phyloP scores from a whole-genome alignment of 2,888 invertebrate genomes.

The Hypolimnas misippus region DNA sequence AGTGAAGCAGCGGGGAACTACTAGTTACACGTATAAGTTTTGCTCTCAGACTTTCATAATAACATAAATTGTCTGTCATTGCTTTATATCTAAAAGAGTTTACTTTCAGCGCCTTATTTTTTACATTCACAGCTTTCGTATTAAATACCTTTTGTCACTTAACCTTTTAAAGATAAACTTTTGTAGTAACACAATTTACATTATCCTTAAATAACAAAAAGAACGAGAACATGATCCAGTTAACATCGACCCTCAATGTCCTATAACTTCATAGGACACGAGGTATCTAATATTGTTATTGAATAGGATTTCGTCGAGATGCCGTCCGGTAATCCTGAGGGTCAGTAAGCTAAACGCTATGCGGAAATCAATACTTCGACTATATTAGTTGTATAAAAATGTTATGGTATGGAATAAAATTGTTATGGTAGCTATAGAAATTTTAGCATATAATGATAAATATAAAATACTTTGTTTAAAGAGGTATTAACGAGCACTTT shows the following conservation, averaged over 20 bases:
- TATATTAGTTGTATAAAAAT: background rate
- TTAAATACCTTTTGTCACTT: too few species aligned
- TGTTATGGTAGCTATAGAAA: background rate
- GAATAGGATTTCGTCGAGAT: conserved; percentile 17
- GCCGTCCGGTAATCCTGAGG: conserved; percentile 26
- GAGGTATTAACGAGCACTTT: too few species aligned
- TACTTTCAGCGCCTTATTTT: too few species aligned
- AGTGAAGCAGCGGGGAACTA: too few species aligned
- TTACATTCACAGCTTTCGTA: too few species aligned
- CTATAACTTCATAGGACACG: background rate
- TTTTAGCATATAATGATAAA: background rate
- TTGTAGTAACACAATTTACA: too few species aligned
- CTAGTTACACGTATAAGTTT: too few species aligned
- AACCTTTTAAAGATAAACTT: too few species aligned
- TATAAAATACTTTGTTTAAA: too few species aligned
- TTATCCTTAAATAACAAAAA: background rate
- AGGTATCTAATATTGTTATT: conserved; percentile 8
- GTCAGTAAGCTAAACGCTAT: conserved; percentile 28
- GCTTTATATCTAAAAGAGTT: too few species aligned
- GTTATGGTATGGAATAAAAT: background rate
- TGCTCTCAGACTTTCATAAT: too few species aligned
- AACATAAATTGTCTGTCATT: too few species aligned
- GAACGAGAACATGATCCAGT: background rate
- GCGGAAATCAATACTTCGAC: conserved; percentile 24
- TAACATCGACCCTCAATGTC: background rate